Conservation (phyloP, 2,797 vertebrate species). For the Hephaestus fuliginosus region DNA sequence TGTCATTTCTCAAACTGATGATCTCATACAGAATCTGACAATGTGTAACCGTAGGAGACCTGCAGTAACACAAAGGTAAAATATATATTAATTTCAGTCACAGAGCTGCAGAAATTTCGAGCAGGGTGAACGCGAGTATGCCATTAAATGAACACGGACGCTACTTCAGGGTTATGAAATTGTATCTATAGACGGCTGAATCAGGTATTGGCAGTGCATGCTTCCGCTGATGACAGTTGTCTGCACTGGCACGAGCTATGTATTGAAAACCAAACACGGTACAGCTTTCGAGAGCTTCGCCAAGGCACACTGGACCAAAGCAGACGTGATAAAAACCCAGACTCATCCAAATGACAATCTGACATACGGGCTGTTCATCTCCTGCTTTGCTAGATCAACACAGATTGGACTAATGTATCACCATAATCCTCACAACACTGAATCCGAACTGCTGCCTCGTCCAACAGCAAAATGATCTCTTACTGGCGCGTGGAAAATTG, state of each 20-base stretch:
- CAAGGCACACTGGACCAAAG: slow-evolving; percentile 67
- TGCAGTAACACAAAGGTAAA: not conserved
- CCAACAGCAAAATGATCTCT: slow-evolving; percentile 59
- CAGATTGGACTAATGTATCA: slow-evolving; percentile 75
- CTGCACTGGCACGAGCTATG: slow-evolving; percentile 38
- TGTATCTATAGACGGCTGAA: slow-evolving; percentile 26
- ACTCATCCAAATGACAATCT: slow-evolving; percentile 67
- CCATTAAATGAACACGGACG: slow-evolving; percentile 30
- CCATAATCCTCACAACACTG: slow-evolving; percentile 69
- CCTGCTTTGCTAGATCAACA: slow-evolving; percentile 77
- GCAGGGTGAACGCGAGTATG: slow-evolving; percentile 19
- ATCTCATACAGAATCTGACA: not conserved
- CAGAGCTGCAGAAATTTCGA: not conserved
- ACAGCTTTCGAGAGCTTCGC: slow-evolving; percentile 60
- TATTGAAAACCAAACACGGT: slow-evolving; percentile 59
- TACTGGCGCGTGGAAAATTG: slow-evolving; percentile 43
- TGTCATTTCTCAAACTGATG: slow-evolving; percentile 6
- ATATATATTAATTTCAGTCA: not conserved
- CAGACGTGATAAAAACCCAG: slow-evolving; percentile 65
- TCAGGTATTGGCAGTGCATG: slow-evolving; percentile 42
- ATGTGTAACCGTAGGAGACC: not conserved
- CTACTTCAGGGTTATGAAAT: slow-evolving; percentile 14
- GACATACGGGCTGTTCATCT: slow-evolving; percentile 76
- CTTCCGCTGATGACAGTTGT: slow-evolving; percentile 48
- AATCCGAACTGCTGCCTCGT: slow-evolving; percentile 53